These are phyloP conservation scores for Caenorhabditis becei DNA, from an alignment of 2,888 invertebrate genomes.

Conservation along the genomic window DNA sequence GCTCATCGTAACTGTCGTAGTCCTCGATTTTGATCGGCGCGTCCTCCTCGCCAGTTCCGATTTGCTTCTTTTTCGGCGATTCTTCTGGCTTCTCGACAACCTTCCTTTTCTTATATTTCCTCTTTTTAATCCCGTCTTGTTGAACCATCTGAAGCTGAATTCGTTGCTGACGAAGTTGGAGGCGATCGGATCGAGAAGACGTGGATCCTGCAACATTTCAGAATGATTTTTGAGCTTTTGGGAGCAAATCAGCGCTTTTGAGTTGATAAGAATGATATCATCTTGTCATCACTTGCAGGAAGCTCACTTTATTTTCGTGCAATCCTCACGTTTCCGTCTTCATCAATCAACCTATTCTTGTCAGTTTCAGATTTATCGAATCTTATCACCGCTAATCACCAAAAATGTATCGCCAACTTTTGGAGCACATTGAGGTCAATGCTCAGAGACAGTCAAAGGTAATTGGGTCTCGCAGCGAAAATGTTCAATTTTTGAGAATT, in stretches of 20 bases:
- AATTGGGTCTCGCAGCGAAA: not conserved
- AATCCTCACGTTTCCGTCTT: too few relatives aligned
- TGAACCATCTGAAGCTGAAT: not conserved
- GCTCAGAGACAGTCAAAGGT: constrained; percentile 22
- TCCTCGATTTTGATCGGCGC: constrained; percentile 20
- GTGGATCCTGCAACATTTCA: constrained; percentile 10
- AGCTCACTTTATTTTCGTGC: too few relatives aligned
- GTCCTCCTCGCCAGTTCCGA: not conserved
- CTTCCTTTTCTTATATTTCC: too few relatives aligned
- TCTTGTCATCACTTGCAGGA: too few relatives aligned
- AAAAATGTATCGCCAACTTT: constrained; percentile 49
- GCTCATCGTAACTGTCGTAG: constrained; percentile 2
- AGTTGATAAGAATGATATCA: too few relatives aligned
- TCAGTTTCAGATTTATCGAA: too few relatives aligned
- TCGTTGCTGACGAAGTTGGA: not conserved
- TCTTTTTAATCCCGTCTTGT: not conserved
- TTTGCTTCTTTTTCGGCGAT: not conserved
- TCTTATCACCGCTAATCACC: not conserved
- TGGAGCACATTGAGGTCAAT: constrained; percentile 45
- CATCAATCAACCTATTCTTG: too few relatives aligned
- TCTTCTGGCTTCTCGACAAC: not conserved
- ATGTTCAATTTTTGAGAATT: not conserved
- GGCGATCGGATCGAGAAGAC: not conserved
- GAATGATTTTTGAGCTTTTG: not conserved
- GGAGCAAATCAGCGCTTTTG: too few relatives aligned